phyloP scores from a whole-genome alignment of 1,140 invertebrate species.

The Drosophila virilis region DNA sequence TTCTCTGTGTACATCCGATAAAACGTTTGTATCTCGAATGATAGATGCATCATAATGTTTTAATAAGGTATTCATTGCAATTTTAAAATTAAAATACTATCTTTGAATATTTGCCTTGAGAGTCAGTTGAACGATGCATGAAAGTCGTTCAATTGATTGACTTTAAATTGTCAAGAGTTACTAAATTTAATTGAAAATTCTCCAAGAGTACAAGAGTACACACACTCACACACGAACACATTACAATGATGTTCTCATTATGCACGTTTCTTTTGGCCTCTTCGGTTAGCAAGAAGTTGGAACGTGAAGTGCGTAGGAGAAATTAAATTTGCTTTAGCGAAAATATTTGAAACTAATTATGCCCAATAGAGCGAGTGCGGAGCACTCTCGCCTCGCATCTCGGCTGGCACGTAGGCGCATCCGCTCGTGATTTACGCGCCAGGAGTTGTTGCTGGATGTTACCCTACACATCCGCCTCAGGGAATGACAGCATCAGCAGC shows the following conservation, averaged over 20 bases:
- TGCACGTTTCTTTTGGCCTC: constrained; percentile 7
- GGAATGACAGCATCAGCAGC: constrained; percentile 10
- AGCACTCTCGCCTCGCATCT: constrained; percentile 23
- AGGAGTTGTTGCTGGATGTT: constrained; percentile 26
- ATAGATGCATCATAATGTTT: too few species aligned
- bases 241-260: constrained; percentile 43
- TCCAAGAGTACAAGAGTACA: constrained; percentile 10
- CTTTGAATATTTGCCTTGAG: too few species aligned
- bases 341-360: constrained; percentile 84
- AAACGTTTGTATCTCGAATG: too few species aligned
- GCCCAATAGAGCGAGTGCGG: constrained; percentile 70
- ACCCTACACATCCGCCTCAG: constrained; percentile 38
- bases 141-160: not conserved
- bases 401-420: constrained; percentile 67
- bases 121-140: not conserved
- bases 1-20: too few species aligned
- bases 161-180: not conserved
- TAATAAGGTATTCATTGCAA: too few species aligned
- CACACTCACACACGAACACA: constrained; percentile 10
- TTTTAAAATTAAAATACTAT: too few species aligned
- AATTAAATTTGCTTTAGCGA: constrained; percentile 72
- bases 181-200: constrained; percentile 49
- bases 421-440: constrained; percentile 73
- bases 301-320: constrained; percentile 60
- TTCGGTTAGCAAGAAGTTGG: not conserved